Evolutionary conservation across 2,888 invertebrate species (phyloP).

Genomic region (Amphipoea oculea): DNA sequence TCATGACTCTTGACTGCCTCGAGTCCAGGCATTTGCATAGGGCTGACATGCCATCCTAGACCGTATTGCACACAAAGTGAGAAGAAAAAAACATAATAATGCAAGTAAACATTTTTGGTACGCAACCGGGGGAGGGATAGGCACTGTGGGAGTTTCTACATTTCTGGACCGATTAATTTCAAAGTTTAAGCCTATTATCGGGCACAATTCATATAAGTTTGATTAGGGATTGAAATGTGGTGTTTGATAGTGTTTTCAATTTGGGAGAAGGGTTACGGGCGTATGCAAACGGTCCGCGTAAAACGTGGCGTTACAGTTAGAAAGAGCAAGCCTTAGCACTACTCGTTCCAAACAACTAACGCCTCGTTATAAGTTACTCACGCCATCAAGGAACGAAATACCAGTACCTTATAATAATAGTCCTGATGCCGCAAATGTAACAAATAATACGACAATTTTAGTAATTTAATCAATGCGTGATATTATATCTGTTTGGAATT

Average conservation of each 20-base stretch:
- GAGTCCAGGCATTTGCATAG: not conserved
- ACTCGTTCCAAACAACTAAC: slow-evolving; percentile 13
- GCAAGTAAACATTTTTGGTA: slow-evolving; percentile 11
- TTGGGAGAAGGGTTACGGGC: not conserved
- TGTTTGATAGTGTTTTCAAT: not conserved
- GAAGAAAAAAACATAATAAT: not conserved
- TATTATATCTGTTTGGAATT: not conserved
- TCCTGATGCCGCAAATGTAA: slow-evolving; percentile 53
- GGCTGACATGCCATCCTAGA: not conserved
- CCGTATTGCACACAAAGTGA: not conserved
- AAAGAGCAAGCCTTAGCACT: not conserved
- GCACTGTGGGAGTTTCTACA: not conserved
- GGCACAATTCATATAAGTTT: not conserved
- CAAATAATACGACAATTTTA: slow-evolving; percentile 37
- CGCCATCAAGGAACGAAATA: slow-evolving; percentile 32
- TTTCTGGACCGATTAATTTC: not conserved
- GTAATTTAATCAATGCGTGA: slow-evolving; percentile 10
- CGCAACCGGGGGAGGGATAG: not conserved
- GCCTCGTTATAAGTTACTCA: slow-evolving; percentile 14
- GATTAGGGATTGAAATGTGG: not conserved
- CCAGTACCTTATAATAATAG: slow-evolving; percentile 43
- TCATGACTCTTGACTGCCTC: not conserved
- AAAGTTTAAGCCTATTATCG: not conserved
- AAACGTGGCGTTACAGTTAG: not conserved
- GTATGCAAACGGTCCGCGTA: not conserved